A percentile compares a stretch with the other conserved stretches of the same genome.
These are phyloP conservation scores for Limnothrissa miodon DNA, from an alignment of 2,113 vertebrate genomes.

Conservation along the genomic window DNA sequence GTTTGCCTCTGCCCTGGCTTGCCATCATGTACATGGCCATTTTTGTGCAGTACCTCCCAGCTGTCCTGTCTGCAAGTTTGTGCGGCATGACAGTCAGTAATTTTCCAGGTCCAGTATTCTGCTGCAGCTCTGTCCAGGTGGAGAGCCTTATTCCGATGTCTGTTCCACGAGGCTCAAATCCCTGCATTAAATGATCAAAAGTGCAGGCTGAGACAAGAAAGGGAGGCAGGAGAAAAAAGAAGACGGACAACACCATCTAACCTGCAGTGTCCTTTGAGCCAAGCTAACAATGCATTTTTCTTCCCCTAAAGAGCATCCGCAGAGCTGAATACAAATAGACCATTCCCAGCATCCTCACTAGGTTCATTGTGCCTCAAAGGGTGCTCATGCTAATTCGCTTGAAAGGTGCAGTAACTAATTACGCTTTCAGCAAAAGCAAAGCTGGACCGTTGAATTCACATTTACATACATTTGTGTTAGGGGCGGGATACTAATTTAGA, in stretches of 20 bases:
- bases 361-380: conserved; percentile 6
- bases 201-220: not conserved
- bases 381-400: not conserved
- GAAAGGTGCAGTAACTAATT: not conserved
- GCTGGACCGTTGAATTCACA: not conserved
- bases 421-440: not conserved
- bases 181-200: conserved; percentile 66
- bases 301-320: conserved; percentile 26
- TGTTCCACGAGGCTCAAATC: conserved; percentile 90
- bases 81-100: conserved; percentile 78
- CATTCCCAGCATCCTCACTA: not conserved
- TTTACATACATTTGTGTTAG: not conserved
- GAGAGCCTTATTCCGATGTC: conserved; percentile 82
- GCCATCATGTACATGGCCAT: not conserved
- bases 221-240: not conserved
- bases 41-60: conserved; percentile 65
- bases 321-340: conserved; percentile 10
- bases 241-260: not conserved
- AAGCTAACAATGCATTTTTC: conserved; percentile 35
- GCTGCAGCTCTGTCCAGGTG: conserved; percentile 81
- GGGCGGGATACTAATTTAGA: not conserved
- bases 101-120: conserved; percentile 84
- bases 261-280: conserved; percentile 12
- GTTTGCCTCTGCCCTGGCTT: not conserved
- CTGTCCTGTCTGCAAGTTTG: conserved; percentile 61